Evolutionary conservation across 2,797 vertebrate species (phyloP).

Genomic region (Typhlichthys subterraneus): DNA sequence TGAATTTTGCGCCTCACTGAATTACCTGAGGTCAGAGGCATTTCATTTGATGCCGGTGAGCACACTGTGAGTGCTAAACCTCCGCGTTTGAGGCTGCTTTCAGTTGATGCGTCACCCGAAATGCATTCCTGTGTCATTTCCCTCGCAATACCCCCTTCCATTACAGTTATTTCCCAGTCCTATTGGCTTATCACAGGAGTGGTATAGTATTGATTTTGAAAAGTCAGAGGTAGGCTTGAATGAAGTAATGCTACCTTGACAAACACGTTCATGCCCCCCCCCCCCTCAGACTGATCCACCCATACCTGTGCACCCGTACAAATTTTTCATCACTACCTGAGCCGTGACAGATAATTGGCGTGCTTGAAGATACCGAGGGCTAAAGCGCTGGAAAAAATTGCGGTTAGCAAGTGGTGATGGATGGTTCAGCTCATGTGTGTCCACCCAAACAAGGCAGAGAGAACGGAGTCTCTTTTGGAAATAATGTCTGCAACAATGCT

Average conservation of each 20-base stretch:
- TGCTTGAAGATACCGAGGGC: slow-evolving; percentile 21
- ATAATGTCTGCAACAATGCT: slow-evolving; percentile 34
- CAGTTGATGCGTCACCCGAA: no score
- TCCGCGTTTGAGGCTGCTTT: no score
- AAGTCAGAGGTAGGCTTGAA: not conserved
- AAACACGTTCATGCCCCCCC: slow-evolving; percentile 8
- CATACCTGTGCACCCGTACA: slow-evolving; percentile 11
- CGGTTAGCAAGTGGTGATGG: slow-evolving; percentile 40
- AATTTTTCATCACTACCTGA: slow-evolving; percentile 26
- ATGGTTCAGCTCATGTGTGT: slow-evolving; percentile 29
- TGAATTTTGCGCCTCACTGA: no score
- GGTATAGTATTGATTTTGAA: not conserved
- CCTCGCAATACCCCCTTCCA: not conserved
- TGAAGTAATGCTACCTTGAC: slow-evolving; percentile 2
- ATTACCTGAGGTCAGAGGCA: no score
- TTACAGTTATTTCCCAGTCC: not conserved
- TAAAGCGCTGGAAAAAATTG: slow-evolving; percentile 28
- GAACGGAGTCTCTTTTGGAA: slow-evolving; percentile 22
- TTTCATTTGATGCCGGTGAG: no score
- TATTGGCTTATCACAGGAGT: not conserved
- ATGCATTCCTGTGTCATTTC: no score
- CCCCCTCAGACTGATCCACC: slow-evolving; percentile 20
- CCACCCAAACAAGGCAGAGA: slow-evolving; percentile 25
- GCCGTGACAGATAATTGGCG: slow-evolving; percentile 40
- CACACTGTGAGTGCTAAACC: no score